phyloP scores from a whole-genome alignment of 2,797 vertebrate species.

The Myotis vivesi region DNA sequence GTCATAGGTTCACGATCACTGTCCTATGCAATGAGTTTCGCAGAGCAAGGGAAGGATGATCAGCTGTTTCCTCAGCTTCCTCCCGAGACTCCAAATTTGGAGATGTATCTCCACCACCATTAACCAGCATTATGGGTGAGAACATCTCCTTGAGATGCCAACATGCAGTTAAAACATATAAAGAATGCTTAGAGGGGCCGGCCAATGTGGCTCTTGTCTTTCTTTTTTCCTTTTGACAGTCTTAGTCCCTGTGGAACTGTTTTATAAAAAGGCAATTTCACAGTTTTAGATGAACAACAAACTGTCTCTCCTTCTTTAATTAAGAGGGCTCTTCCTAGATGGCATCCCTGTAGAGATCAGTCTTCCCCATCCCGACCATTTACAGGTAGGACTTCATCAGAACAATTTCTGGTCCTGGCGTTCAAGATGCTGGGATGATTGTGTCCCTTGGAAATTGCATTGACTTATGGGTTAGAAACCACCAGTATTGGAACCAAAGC shows the following conservation, averaged over 20 bases:
- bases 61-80: not conserved
- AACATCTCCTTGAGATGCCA: not conserved
- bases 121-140: not conserved
- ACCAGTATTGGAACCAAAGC: not conserved
- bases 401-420: not conserved
- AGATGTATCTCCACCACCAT: not conserved
- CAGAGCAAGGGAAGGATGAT: not conserved
- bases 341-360: not conserved
- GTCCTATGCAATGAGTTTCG: not conserved
- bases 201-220: not conserved
- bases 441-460: not conserved
- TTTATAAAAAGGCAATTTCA: not conserved
- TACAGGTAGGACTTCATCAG: not conserved
- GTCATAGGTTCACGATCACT: no score
- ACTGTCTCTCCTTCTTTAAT: not conserved
- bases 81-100: not conserved
- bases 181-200: not conserved
- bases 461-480: not conserved
- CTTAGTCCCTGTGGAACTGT: not conserved
- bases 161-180: not conserved
- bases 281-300: not conserved
- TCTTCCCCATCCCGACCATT: not conserved
- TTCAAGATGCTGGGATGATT: not conserved
- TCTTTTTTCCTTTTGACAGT: not conserved
- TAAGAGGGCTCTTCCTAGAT: not conserved